phyloP scores from a whole-genome alignment of 2,113 vertebrate species.

The Athene noctua region DNA sequence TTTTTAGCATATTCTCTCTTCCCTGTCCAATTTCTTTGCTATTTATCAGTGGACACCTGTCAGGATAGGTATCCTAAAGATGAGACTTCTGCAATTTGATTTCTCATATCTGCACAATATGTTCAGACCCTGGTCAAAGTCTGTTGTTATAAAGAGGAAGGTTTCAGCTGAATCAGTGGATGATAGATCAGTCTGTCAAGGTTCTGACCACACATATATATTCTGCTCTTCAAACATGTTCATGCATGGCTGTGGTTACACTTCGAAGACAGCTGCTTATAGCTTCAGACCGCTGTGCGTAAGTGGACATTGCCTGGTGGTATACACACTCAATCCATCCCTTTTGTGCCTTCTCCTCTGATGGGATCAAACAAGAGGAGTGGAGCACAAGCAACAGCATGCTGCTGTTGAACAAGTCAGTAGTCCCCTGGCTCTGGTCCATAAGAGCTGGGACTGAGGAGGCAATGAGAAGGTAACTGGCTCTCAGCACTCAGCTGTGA shows the following conservation, averaged over 20 bases:
- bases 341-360: neutral
- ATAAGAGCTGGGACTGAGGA: neutral
- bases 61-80: neutral
- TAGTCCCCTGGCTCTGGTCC: neutral
- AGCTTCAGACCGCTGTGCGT: neutral
- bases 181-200: neutral
- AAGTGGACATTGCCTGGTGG: neutral
- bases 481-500: neutral
- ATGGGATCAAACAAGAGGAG: neutral
- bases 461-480: neutral
- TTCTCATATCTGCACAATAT: neutral
- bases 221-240: neutral
- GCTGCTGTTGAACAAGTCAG: neutral
- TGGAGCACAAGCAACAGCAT: neutral
- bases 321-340: neutral
- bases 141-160: neutral
- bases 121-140: neutral
- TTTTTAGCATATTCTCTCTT: conserved; percentile 39
- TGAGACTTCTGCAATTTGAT: neutral
- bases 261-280: neutral
- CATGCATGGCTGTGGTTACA: fast-evolving
- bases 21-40: neutral
- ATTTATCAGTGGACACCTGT: neutral
- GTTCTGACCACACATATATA: neutral
- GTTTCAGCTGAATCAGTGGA: neutral